Evolutionary conservation across 1,140 invertebrate species (phyloP).

Genomic region (Zophobas atratus): DNA sequence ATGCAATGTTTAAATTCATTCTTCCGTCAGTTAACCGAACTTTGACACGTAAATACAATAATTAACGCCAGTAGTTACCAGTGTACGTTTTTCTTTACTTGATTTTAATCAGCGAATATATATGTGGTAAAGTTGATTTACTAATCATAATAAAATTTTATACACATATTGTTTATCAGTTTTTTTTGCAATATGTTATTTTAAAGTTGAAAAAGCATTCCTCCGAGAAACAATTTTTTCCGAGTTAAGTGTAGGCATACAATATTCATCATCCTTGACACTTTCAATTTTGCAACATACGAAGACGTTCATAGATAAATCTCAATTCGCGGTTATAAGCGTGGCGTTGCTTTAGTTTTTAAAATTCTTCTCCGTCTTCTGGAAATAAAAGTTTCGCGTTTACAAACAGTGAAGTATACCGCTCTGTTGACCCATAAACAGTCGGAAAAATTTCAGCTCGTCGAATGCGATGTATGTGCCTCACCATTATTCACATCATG

Average conservation of each 20-base stretch:
- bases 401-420: conserved; percentile 6
- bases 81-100: not conserved
- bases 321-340: not conserved
- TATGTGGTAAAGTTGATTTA: too few relatives aligned
- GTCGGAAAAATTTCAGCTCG: conserved; percentile 15
- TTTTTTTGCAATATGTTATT: too few relatives aligned
- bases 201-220: too few relatives aligned
- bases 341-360: not conserved
- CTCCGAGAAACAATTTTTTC: too few relatives aligned
- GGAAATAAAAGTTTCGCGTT: conserved; percentile 3
- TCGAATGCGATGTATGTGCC: conserved; percentile 22
- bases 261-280: conserved; percentile 1
- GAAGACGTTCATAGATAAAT: not conserved
- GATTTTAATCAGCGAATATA: not conserved
- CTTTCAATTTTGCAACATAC: not conserved
- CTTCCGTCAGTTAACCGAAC: too few relatives aligned
- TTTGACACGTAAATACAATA: too few relatives aligned
- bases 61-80: too few relatives aligned
- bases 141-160: too few relatives aligned
- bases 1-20: not conserved
- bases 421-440: conserved; percentile 6
- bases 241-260: too few relatives aligned
- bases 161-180: too few relatives aligned
- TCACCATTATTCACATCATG: conserved; percentile 32
- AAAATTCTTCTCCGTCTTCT: too few relatives aligned